Base-by-base conservation (phyloP, 2,888 invertebrate genomes). In the Polyommatus icarus region DNA sequence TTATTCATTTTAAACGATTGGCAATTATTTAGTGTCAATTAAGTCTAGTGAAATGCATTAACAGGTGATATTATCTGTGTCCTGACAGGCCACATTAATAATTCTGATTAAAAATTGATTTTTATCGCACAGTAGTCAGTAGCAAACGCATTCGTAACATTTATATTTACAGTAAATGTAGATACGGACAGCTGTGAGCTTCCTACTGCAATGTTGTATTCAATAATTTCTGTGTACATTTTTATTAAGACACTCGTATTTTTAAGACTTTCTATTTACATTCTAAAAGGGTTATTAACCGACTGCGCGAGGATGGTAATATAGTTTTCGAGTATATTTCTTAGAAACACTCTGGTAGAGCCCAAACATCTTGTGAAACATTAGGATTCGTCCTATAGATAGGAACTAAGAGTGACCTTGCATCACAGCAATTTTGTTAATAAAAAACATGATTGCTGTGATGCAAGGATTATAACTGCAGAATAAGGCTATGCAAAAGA, bases 31-130 rank as follows among this genome's bases (percentile, higher is more conserved):
- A 54, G 18, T 29, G 75, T 75, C 75, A 75, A 75, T 75, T 75
- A 75, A 75, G 50, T 50, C 75, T 75, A 75, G 75, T 54, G 75
- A 50, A 75, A 73, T 24, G 40, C 29, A 75, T 75, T 50, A 75
- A 75, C 46, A 75, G 54, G 75, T 75, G 75, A 75, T 75, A 18
- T 75, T 75, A 75, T 75, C 75, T 75, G 29, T 73, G 20, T 73
- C 75, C 75, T 29, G 75, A 50, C 75, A 29, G 75, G 50, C 24
- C 24, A 15, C 75, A 50, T 75, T 75, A 54, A 75, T 75, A 75
- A 75, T 40, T 73, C 46, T 73, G 73, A 73, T 73, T 73, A 73
- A 46, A 46, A 36, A 73, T 75, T 75, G 75, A 75, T 75, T 75
- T 75, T 75, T 75, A 75, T 75, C 75, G 29, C 50, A 75, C 24